Evolutionary conservation across 2,113 vertebrate species (phyloP).

Genomic region (Ptilonorhynchus violaceus): DNA sequence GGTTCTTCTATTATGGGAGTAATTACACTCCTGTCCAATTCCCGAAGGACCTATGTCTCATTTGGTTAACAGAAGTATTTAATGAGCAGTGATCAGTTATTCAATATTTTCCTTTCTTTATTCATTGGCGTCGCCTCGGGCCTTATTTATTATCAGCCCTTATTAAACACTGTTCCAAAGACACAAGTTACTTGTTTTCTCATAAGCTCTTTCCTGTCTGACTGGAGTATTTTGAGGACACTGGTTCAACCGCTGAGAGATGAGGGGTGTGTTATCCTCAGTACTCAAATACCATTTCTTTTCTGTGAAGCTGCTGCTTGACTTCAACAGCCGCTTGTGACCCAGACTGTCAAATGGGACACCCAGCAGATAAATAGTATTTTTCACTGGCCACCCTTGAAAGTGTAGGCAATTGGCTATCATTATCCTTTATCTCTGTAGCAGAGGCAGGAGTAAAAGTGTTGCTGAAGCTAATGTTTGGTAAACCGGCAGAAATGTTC

Average conservation of each 20-base stretch:
- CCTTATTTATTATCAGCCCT: constrained; percentile 32
- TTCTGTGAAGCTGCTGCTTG: not conserved
- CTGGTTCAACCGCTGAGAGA: not conserved
- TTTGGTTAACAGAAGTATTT: constrained; percentile 37
- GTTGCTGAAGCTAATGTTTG: not conserved
- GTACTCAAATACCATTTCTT: not conserved
- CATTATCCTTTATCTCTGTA: not conserved
- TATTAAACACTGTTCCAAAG: not conserved
- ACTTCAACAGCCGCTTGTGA: not conserved
- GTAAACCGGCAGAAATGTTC: not conserved
- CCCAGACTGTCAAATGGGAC: not conserved
- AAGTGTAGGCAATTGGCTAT: not conserved
- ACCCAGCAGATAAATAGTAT: not conserved
- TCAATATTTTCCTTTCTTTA: constrained; percentile 40
- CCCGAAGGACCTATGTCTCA: not conserved
- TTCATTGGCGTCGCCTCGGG: not conserved
- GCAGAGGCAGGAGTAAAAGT: not conserved
- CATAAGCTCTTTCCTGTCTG: not conserved
- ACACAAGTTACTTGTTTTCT: not conserved
- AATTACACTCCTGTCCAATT: not conserved
- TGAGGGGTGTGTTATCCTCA: not conserved
- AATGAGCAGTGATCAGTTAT: constrained; percentile 48
- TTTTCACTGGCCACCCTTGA: not conserved
- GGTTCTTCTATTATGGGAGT: not conserved
- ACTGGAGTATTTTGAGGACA: not conserved